Conservation (phyloP, 2,888 invertebrate genomes). For the Polydesmus complanatus region DNA sequence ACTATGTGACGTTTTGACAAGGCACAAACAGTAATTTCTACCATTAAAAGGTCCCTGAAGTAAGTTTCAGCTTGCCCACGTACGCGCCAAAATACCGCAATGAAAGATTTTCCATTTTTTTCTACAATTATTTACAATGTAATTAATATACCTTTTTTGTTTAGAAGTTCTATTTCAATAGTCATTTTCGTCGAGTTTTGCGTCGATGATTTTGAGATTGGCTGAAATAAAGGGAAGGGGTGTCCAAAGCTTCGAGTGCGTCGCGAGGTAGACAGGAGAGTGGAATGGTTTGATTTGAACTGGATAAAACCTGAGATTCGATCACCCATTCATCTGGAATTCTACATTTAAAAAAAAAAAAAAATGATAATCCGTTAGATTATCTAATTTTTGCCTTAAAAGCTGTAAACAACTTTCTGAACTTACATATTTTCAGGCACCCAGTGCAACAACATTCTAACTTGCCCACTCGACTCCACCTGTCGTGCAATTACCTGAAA, state of each 20-base stretch:
- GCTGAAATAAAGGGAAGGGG: background rate
- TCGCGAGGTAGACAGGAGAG: slow-evolving; percentile 21
- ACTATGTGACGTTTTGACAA: background rate
- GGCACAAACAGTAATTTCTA: background rate
- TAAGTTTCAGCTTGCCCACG: no score
- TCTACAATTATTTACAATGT: no score
- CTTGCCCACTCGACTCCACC: slow-evolving; percentile 46
- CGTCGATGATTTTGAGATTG: slow-evolving; percentile 6
- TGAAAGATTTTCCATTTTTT: no score
- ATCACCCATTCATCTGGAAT: slow-evolving; percentile 75
- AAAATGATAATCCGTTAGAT: background rate
- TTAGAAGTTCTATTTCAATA: background rate
- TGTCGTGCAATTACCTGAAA: slow-evolving; percentile 48
- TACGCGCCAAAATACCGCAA: no score
- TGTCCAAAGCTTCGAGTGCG: background rate
- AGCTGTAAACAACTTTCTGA: no score
- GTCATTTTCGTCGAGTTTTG: background rate
- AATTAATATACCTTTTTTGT: no score
- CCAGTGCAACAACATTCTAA: slow-evolving; percentile 66
- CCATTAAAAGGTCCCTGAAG: background rate
- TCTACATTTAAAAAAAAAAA: slow-evolving; percentile 39
- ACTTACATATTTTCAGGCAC: slow-evolving; percentile 75
- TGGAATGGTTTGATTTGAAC: slow-evolving; percentile 31
- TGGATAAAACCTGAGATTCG: slow-evolving; percentile 40
- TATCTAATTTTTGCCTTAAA: background rate